These are phyloP conservation scores for Pollachius pollachius DNA, from an alignment of 2,113 vertebrate genomes.

Conservation along the genomic window DNA sequence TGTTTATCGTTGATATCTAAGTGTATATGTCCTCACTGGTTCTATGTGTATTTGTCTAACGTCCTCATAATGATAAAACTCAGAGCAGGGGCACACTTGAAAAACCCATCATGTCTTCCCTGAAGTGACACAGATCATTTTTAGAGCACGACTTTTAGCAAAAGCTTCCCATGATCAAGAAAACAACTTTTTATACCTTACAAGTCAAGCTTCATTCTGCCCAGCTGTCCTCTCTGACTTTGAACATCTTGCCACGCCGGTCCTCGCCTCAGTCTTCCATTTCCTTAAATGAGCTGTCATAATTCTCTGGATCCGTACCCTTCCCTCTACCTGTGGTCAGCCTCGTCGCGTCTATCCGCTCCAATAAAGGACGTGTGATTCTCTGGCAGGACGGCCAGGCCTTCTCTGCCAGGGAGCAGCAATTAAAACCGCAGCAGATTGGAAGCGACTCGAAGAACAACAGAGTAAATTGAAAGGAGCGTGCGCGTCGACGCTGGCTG, in stretches of 20 bases:
- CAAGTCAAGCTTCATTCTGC: not conserved
- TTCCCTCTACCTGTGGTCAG: not conserved
- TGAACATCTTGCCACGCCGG: not conserved
- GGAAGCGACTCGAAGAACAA: slow-evolving; percentile 70
- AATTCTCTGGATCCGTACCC: not conserved
- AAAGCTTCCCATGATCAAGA: too few species aligned
- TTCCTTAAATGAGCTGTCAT: too few species aligned
- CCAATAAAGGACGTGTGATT: too few species aligned
- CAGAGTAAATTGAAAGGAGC: slow-evolving; percentile 67
- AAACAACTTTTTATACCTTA: too few species aligned
- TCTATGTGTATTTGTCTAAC: too few species aligned
- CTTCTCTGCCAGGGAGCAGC: slow-evolving; percentile 56
- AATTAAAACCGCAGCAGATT: slow-evolving; percentile 75
- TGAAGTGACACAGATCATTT: too few species aligned
- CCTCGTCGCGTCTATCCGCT: not conserved
- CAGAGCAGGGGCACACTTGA: too few species aligned
- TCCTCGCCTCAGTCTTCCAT: not conserved
- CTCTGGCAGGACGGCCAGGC: too few species aligned
- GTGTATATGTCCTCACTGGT: too few species aligned
- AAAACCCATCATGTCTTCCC: too few species aligned
- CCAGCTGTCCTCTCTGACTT: not conserved
- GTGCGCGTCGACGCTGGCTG: slow-evolving; percentile 48
- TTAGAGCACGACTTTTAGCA: too few species aligned
- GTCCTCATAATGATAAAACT: too few species aligned
- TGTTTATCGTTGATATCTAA: not conserved